These are phyloP conservation scores for Brachyrhaphis roseni DNA, from an alignment of 2,797 vertebrate species.

Conservation along the genomic window DNA sequence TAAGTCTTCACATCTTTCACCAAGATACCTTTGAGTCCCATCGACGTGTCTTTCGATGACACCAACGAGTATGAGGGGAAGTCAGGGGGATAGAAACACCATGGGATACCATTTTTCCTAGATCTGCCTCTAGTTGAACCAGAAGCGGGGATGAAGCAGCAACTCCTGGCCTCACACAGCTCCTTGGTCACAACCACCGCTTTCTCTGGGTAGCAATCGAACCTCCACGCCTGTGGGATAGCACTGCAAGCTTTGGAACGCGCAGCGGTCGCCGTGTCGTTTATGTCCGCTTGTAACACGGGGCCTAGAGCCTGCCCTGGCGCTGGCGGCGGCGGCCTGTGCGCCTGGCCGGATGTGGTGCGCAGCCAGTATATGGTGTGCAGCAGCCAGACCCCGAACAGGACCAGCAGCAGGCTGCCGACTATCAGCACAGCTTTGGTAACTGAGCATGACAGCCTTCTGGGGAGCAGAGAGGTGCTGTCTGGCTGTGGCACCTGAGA, in stretches of 20 bases:
- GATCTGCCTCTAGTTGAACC: background rate
- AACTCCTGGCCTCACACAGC: conserved; percentile 85
- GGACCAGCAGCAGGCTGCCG: conserved; percentile 74
- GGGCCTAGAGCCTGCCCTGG: background rate
- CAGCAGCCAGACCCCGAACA: conserved; percentile 77
- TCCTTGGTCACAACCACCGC: conserved; percentile 81
- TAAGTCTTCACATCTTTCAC: conserved; percentile 80
- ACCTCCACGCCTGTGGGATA: conserved; percentile 78
- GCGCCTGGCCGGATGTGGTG: conserved; percentile 41
- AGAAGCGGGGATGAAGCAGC: conserved; percentile 82
- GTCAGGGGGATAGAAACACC: conserved; percentile 88
- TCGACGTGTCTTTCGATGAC: conserved; percentile 71
- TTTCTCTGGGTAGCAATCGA: conserved; percentile 89
- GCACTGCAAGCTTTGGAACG: conserved; percentile 66
- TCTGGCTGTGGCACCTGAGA: conserved; percentile 63
- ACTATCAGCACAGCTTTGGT: conserved; percentile 70
- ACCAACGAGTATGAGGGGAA: conserved; percentile 86
- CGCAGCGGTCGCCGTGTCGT: background rate
- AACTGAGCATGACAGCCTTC: conserved; percentile 65
- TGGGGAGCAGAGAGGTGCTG: conserved; percentile 67
- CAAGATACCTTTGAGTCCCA: conserved; percentile 82
- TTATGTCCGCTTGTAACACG: background rate
- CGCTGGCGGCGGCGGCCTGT: conserved; percentile 63
- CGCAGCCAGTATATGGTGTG: conserved; percentile 81
- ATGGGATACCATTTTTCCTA: conserved; percentile 79